Base-by-base conservation (phyloP, 2,113 vertebrate species). In the Oostethus manadensis region DNA sequence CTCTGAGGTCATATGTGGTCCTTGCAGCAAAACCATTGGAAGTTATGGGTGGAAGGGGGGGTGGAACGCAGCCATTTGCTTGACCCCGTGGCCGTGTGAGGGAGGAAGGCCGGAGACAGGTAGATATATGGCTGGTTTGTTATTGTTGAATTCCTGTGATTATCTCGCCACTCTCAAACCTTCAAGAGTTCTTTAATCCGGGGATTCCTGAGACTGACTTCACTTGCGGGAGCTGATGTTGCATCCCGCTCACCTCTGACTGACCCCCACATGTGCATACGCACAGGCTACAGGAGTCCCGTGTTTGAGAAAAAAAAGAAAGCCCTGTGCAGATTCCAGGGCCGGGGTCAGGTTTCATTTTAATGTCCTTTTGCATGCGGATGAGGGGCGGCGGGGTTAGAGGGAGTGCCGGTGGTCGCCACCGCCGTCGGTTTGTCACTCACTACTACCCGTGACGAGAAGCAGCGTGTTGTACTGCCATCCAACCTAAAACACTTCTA, bases 111-210 rank as follows among this genome's bases (percentile, higher is more conserved):
- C 9, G 76, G 89, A 98, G 96, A 98, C 96, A 97, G 92, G 92
- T 93, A 98, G 94, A 98, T 97, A 94, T 96, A 98, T 98, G 90
- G 91, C 88, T 86, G 89, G 89, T 93, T 94, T 97, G 94, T 97
- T 98, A 93, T 94, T 98, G 91, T 91, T 42, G 91, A 93, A 94
- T 94, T 95, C 90, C 93, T 91, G 91, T 93, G 93, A 95, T 95
- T 96, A 96, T 94, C 91, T 95, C 87, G 7, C 83, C 86, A 94
- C 93, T 96, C 90, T 78, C 77, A 93, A 90, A 14, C 81, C 93
- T 95, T 95, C 91, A 95, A 92, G 89, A 91, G 87, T 91, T 95
- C 95, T 90, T 97, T 90, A 88, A 94, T 97, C 93, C 93, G 89
- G 86, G 93, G 53, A 96, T 97, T 97, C 93, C 92, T 92, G 90